phyloP scores from a whole-genome alignment of 64 coral and sea anemone species.

The Dendronephthya gigantea region DNA sequence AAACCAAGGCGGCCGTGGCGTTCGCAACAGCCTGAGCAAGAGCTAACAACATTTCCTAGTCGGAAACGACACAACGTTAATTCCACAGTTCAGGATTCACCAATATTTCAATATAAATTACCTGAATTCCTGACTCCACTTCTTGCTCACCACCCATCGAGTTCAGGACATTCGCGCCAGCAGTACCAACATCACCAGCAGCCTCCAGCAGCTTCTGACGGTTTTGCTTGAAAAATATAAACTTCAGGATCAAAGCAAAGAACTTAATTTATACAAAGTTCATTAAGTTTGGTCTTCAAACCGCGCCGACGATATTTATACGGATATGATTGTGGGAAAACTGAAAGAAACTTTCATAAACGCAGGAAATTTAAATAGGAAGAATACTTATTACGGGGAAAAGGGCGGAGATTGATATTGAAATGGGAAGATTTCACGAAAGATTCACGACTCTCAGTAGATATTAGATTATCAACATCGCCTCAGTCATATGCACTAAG shows the following conservation, averaged over 20 bases:
- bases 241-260: background rate
- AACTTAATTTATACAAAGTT: too few species aligned
- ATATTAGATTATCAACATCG: too few species aligned
- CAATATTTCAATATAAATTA: background rate
- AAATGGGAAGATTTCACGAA: too few species aligned
- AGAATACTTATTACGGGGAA: too few species aligned
- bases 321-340: too few species aligned
- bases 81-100: background rate
- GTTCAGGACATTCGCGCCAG: background rate
- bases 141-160: background rate
- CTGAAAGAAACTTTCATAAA: too few species aligned
- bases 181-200: background rate
- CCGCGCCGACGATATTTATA: too few species aligned
- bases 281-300: too few species aligned
- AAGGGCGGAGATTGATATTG: too few species aligned
- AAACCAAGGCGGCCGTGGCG: slow-evolving; percentile 74
- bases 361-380: too few species aligned
- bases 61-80: background rate
- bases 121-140: background rate
- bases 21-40: slow-evolving; percentile 95
- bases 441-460: too few species aligned
- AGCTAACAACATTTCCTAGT: slow-evolving; percentile 79
- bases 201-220: background rate
- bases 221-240: background rate
- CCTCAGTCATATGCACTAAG: too few species aligned